These are phyloP conservation scores for Gymnopithys bicolor DNA, from an alignment of 2,797 vertebrate genomes.

Conservation along the genomic window DNA sequence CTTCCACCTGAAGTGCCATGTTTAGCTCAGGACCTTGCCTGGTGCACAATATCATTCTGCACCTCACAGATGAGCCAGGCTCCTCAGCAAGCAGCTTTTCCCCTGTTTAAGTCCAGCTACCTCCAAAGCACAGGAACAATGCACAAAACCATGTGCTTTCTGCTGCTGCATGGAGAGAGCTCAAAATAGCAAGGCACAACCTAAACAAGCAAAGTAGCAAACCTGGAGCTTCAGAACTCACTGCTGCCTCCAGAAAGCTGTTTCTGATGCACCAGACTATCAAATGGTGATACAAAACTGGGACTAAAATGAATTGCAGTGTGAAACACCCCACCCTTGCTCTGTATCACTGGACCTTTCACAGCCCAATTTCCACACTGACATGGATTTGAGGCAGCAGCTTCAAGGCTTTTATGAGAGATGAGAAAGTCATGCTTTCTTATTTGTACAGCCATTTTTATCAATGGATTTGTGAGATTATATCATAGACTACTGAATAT, in stretches of 20 bases:
- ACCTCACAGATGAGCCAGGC: background rate
- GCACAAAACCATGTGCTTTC: fast-evolving
- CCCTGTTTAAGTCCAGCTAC: background rate
- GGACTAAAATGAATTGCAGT: background rate
- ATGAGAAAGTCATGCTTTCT: conserved; percentile 10
- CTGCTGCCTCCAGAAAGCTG: background rate
- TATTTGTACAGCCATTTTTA: conserved; percentile 58
- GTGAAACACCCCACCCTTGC: background rate
- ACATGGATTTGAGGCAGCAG: background rate
- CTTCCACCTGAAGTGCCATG: fast-evolving
- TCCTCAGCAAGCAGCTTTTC: background rate
- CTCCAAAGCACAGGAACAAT: background rate
- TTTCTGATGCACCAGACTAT: background rate
- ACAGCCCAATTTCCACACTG: background rate
- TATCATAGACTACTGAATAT: conserved; percentile 13
- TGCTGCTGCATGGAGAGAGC: fast-evolving
- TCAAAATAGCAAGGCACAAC: fast-evolving
- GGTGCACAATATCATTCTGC: background rate
- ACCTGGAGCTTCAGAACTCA: background rate
- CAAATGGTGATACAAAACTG: background rate
- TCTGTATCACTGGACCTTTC: background rate
- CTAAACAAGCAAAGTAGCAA: background rate
- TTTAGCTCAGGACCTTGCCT: background rate
- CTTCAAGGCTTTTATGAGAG: background rate
- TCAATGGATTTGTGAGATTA: conserved; percentile 41